Evolutionary conservation across 2,797 vertebrate genomes (phyloP), one percentile per base, ranked within the genome.

Genomic region (Anisognathus igniventris): DNA sequence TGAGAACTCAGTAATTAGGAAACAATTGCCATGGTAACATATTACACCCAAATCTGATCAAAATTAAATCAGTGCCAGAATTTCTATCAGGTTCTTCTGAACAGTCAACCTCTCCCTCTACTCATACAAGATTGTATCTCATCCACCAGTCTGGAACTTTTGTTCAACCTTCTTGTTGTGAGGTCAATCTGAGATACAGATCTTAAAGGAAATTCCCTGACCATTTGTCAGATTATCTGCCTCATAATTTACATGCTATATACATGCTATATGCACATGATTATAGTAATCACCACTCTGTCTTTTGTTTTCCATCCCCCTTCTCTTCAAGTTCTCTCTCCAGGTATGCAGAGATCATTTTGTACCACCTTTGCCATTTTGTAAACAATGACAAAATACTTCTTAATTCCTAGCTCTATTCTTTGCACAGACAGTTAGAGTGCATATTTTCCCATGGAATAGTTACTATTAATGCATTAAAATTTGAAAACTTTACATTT

Each of bases 21-120:
- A 83, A 88, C 50, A 90, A 93, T 81, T 88, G 44, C 73, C 44
- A 89, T 88, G 81, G 91, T 40, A 94, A 93, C 89, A 27, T 58
- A 91, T 93, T 85, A 80, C 1, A 2, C 37, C 12, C 82, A 92
- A 91, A 86, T 58, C 35, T 66, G 67, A 74, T 83, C 58, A 65
- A 87, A 87, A 93, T 87, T 67, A 83, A 91, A 93, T 81, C 58
- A 75, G 62, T 24, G 21, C 30, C 40, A 89, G 92, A 80, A 80
- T 66, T 90, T 89, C 65, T 61, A 19, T 72, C 44, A 42, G n/a
- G 17, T 83, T 74, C 17, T 76, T 85, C 61, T 44, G 30, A 71
- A 44, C 6, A 75, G 42, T 14, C 50, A 75, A 15, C 6, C 12
- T 50, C 30, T 76, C 40, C 14, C 21, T 81, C 13, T 62, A 27